phyloP scores from a whole-genome alignment of 1,140 invertebrate genomes.

The Leguminivora glycinivorella region DNA sequence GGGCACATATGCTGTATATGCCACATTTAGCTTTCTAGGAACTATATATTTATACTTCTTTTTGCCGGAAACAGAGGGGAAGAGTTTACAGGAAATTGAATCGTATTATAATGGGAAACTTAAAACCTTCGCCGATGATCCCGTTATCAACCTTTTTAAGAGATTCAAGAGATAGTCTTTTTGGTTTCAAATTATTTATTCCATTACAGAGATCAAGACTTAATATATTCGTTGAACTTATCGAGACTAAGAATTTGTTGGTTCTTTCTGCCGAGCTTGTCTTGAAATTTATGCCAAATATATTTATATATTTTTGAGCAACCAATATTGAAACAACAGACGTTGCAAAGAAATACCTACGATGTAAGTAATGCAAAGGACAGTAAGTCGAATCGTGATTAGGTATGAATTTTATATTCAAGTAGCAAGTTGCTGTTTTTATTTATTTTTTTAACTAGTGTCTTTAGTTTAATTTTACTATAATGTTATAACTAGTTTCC shows the following conservation, averaged over 20 bases:
- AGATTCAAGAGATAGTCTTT: conserved; percentile 45
- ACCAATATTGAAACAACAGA: background rate
- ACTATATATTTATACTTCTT: conserved; percentile 81
- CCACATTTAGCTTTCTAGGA: conserved; percentile 80
- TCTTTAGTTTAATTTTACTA: background rate
- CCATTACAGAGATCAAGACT: conserved; percentile 22
- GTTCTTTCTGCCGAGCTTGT: background rate
- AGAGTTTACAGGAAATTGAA: conserved; percentile 87
- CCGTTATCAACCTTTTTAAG: conserved; percentile 60
- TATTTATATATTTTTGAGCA: background rate
- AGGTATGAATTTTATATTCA: background rate
- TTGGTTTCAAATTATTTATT: conserved; percentile 28
- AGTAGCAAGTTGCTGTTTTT: background rate
- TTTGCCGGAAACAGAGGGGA: conserved; percentile 91
- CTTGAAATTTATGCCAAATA: background rate
- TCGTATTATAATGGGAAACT: conserved; percentile 78
- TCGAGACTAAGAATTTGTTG: background rate
- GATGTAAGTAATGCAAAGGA: background rate
- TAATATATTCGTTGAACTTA: background rate
- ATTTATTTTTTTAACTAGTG: background rate
- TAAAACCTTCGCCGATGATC: conserved; percentile 67
- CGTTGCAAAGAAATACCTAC: background rate
- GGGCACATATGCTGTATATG: conserved; percentile 83
- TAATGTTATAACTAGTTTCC: background rate
- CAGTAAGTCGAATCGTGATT: background rate